phyloP scores from a whole-genome alignment of 2,797 vertebrate species.

The Holocentrus rufus region DNA sequence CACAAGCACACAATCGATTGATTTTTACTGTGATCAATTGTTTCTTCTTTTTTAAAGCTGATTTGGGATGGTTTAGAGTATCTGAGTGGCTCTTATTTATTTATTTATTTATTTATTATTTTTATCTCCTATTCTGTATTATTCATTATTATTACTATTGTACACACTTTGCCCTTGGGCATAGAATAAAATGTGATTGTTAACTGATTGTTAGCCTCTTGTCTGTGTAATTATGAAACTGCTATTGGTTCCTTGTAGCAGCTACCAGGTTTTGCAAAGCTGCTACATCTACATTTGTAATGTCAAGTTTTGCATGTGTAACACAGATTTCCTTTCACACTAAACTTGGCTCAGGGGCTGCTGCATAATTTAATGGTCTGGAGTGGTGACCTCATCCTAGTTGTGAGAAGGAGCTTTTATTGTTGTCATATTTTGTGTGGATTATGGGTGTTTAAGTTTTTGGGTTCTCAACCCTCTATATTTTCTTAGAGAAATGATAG shows the following conservation, averaged over 20 bases:
- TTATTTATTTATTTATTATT: too few species aligned
- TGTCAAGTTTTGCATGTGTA: slow-evolving; percentile 43
- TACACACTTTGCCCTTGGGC: neutral
- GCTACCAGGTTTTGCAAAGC: slow-evolving; percentile 2
- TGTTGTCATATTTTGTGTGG: slow-evolving; percentile 35
- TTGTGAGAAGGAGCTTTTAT: slow-evolving; percentile 55
- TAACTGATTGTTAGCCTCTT: neutral
- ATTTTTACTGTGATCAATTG: too few species aligned
- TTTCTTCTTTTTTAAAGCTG: slow-evolving; percentile 25
- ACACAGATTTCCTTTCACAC: slow-evolving; percentile 48
- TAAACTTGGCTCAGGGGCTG: slow-evolving; percentile 46
- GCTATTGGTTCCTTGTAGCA: slow-evolving; percentile 2
- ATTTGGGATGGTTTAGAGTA: neutral
- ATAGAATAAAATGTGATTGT: neutral
- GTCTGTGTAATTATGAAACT: slow-evolving; percentile 9
- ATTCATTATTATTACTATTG: neutral
- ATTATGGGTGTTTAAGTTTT: slow-evolving; percentile 31
- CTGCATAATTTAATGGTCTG: slow-evolving; percentile 70
- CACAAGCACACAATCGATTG: too few species aligned
- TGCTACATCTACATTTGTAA: slow-evolving; percentile 46
- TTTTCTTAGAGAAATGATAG: slow-evolving; percentile 45
- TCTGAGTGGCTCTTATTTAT: neutral
- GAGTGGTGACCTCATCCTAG: slow-evolving; percentile 63
- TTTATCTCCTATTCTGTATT: too few species aligned
- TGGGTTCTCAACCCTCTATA: slow-evolving; percentile 29